Evolutionary conservation across 2,797 vertebrate species (phyloP).

Genomic region (Platyrinchus mystaceus): DNA sequence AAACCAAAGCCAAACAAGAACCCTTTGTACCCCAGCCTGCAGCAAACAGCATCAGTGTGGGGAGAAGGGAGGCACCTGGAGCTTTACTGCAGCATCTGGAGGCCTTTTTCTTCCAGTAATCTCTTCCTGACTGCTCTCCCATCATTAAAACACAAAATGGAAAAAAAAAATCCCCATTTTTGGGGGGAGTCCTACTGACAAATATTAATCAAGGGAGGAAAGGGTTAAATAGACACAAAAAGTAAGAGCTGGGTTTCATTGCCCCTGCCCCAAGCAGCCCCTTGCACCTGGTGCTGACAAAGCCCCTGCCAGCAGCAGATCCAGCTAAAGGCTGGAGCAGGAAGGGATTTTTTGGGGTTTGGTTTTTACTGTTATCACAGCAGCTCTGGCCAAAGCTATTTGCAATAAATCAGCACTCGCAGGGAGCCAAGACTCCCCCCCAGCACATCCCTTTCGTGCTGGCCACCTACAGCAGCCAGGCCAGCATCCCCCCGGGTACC

Average conservation of each 20-base stretch:
- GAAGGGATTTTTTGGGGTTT: not conserved
- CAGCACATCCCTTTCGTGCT: accelerated
- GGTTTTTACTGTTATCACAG: not conserved
- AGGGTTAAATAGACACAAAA: not conserved
- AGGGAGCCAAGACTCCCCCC: not conserved
- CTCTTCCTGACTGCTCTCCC: not conserved
- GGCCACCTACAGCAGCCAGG: not conserved
- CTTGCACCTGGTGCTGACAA: not conserved
- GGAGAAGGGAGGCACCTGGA: not conserved
- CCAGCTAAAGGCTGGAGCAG: not conserved
- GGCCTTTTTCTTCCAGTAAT: not conserved
- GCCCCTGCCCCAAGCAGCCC: not conserved
- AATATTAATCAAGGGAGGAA: not conserved
- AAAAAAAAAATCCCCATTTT: not conserved
- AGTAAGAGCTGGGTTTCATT: not conserved
- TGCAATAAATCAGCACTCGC: not conserved
- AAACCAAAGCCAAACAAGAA: not conserved
- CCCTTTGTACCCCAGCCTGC: not conserved
- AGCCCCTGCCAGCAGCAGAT: not conserved
- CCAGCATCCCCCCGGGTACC: not conserved
- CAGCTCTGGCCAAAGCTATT: not conserved
- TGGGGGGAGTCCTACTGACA: not conserved
- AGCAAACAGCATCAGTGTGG: accelerated
- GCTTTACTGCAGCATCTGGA: not conserved
- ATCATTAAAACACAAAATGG: not conserved